Conservation (phyloP, 92 coral and sea anemone species). For the Montipora capitata region DNA sequence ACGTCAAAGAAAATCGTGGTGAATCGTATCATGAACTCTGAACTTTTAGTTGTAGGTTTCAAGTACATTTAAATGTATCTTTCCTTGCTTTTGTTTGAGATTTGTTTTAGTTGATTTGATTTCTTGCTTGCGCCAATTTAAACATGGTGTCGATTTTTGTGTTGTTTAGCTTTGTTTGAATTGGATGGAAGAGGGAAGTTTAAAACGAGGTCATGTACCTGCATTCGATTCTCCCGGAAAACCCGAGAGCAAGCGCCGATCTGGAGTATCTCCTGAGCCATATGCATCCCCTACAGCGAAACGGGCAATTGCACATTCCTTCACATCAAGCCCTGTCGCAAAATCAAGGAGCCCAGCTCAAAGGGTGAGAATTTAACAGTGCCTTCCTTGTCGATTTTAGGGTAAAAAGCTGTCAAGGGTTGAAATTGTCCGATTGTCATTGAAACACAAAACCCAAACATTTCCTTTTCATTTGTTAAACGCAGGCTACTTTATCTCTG, state of each 20-base stretch:
- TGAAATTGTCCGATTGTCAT: too few relatives aligned
- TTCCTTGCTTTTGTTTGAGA: too few relatives aligned
- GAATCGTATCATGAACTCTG: too few relatives aligned
- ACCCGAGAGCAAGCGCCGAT: constrained; percentile 8
- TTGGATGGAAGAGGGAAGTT: neutral
- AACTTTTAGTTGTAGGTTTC: too few relatives aligned
- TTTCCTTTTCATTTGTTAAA: too few relatives aligned
- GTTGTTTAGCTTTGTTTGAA: neutral
- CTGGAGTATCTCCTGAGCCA: neutral
- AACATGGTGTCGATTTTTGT: neutral
- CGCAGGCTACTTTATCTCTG: neutral
- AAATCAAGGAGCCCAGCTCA: neutral
- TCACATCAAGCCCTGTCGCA: neutral
- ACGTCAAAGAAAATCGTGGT: too few relatives aligned
- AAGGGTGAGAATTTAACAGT: neutral
- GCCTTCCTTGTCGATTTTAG: too few relatives aligned
- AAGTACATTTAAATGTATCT: too few relatives aligned
- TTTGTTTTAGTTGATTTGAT: too few relatives aligned
- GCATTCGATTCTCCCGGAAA: neutral
- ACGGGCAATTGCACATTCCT: neutral
- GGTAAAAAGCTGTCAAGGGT: too few relatives aligned
- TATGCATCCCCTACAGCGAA: neutral
- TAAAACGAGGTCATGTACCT: neutral
- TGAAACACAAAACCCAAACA: too few relatives aligned
- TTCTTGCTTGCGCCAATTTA: too few relatives aligned